Conservation (phyloP, 2,888 invertebrate genomes). For the Elegia similella region DNA sequence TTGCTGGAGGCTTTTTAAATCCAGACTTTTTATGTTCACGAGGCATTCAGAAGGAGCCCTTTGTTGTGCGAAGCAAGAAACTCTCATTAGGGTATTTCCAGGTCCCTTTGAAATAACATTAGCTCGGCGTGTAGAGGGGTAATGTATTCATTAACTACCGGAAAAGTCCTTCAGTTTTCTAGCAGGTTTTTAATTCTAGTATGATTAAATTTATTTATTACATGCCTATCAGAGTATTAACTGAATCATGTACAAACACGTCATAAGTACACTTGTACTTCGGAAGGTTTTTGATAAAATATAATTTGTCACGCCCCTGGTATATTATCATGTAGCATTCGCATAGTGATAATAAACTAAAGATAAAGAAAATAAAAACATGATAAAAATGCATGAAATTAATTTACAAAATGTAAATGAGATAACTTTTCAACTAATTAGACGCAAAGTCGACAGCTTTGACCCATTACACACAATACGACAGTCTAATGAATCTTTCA, state of each 20-base stretch:
- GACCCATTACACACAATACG: constrained; percentile 14
- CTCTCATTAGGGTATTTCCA: constrained; percentile 71
- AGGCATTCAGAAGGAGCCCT: constrained; percentile 65
- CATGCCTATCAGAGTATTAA: neutral
- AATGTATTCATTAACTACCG: constrained; percentile 46
- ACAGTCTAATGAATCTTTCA: constrained; percentile 24
- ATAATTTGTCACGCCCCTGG: constrained; percentile 3
- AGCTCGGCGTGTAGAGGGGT: constrained; percentile 52
- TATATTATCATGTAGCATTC: constrained; percentile 4
- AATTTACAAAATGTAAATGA: constrained; percentile 11
- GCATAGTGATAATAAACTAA: neutral
- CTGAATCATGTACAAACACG: neutral
- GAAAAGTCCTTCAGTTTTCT: constrained; percentile 32
- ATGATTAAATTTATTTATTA: neutral
- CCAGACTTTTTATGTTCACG: constrained; percentile 60
- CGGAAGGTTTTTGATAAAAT: constrained; percentile 9
- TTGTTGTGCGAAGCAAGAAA: constrained; percentile 63
- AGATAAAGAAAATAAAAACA: constrained; percentile 14
- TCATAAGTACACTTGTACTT: neutral
- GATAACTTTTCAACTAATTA: constrained; percentile 11
- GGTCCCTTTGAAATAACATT: constrained; percentile 68
- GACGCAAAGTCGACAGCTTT: constrained; percentile 10
- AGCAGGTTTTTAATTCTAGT: neutral
- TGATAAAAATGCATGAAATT: constrained; percentile 27
- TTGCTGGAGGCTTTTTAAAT: constrained; percentile 48